These are phyloP conservation scores for Aegithalos caudatus DNA, from an alignment of 2,113 vertebrate species.

Conservation along the genomic window DNA sequence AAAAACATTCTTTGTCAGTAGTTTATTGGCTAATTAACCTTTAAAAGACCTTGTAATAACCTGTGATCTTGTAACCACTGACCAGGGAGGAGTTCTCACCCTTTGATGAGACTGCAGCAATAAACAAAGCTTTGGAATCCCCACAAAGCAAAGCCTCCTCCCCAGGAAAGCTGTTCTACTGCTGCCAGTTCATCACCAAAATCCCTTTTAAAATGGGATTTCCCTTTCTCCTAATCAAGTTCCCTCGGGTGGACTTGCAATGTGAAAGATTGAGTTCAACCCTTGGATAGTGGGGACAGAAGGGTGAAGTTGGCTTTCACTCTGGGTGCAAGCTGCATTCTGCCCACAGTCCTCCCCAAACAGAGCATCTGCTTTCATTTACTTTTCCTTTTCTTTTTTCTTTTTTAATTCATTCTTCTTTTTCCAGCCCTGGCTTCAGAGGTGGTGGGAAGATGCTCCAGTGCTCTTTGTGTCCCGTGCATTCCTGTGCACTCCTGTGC, in stretches of 20 bases:
- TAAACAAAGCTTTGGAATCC: neutral
- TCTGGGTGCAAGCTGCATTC: neutral
- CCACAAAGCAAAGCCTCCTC: neutral
- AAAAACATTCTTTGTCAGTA: too few relatives aligned
- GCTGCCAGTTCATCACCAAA: neutral
- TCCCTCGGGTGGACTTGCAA: neutral
- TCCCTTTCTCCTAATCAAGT: neutral
- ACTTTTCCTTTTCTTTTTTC: neutral
- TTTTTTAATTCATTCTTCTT: neutral
- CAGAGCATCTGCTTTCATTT: neutral
- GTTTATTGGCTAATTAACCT: too few relatives aligned
- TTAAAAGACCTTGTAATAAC: too few relatives aligned
- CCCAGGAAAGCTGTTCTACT: neutral
- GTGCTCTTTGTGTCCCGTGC: neutral
- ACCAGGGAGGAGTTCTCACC: too few relatives aligned
- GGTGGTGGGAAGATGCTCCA: neutral
- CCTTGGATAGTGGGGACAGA: neutral
- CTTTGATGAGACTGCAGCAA: too few relatives aligned
- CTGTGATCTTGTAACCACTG: too few relatives aligned
- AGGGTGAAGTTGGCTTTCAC: neutral
- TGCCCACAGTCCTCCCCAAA: neutral
- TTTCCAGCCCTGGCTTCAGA: neutral
- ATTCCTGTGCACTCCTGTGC: neutral
- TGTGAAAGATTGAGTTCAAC: constrained; percentile 10
- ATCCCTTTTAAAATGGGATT: constrained; percentile 9